Evolutionary conservation across 2,888 invertebrate species (phyloP), one percentile per base, ranked within the genome.

Genomic region (Synergus japonicus): DNA sequence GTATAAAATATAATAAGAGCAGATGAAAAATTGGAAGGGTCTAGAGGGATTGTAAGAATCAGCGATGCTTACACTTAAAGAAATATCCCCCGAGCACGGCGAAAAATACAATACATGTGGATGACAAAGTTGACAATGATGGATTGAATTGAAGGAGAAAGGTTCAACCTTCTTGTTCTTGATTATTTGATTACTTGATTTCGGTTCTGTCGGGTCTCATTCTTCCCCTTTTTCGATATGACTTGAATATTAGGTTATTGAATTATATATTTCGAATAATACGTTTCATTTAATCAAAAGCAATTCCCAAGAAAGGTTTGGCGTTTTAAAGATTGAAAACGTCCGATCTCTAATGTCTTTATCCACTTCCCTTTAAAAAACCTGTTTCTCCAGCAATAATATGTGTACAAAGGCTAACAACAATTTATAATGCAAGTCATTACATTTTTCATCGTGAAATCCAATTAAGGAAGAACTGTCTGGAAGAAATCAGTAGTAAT

Each of bases 61-160:
- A 63, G 29, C 22, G 5, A 10, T 63, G 63, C 63, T 63, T 29
- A 63, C 29, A 29, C 63, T 63, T 63, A 63, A 60, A 63, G 63
- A 63, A 63, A 63, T 29, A 29, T 63, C 29, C 12, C 29, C 12
- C 63, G 63, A 29, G 13, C 5, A 29, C 13, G 7, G 4, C 63
- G 29, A 5, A 29, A 29, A 63, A 63, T 22, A 13, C 5, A 29
- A 63, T 22, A 63, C 63, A 63, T 12, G 63, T 63, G 13, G 22
- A 63, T 13, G n/a, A 1, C 1, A 29, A 63, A 12, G 29, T 63
- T 63, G 63, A 63, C 63, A 29, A 29, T 29, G 29, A 63, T 63
- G 29, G 13, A 63, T 63, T 63, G 2, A 63, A 13, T 13, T 63
- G 63, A 63, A 29, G 12, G 4, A 13, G 12, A 22, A 22, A 63